Evolutionary conservation across 2,797 vertebrate genomes (phyloP).

Genomic region (Pseudotriccus pelzelni): DNA sequence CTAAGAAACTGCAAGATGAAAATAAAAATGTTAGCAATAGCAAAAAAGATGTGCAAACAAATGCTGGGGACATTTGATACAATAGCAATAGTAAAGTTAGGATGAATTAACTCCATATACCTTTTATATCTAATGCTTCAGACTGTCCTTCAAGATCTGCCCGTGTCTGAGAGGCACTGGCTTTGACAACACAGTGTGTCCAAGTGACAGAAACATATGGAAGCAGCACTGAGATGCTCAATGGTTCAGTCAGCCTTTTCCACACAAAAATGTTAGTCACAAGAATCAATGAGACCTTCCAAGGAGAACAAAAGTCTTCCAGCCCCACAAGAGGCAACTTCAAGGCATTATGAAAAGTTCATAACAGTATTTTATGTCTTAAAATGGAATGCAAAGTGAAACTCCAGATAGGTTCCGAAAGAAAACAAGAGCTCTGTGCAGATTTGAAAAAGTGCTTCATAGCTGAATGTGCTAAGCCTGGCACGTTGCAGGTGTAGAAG

Average conservation of each 20-base stretch:
- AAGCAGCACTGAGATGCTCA: not conserved
- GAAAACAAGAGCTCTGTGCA: not conserved
- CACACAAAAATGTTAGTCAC: not conserved
- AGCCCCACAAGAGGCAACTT: not conserved
- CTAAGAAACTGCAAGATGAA: not conserved
- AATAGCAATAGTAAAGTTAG: not conserved
- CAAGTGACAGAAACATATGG: not conserved
- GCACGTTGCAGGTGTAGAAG: not conserved
- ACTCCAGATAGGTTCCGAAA: not conserved
- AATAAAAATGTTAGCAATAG: not conserved
- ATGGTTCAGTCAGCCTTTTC: not conserved
- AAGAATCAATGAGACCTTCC: not conserved
- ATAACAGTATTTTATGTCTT: conserved; percentile 27
- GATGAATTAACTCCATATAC: not conserved
- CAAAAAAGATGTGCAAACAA: not conserved
- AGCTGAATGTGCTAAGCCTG: not conserved
- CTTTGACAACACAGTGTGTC: not conserved
- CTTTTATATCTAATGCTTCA: not conserved
- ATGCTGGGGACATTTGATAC: not conserved
- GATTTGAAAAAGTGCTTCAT: not conserved
- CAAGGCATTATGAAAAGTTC: not conserved
- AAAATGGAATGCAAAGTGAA: conserved; percentile 17
- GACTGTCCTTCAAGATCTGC: not conserved
- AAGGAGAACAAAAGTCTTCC: conserved; percentile 31
- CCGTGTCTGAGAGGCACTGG: not conserved